Base-by-base conservation (phyloP, 2,113 vertebrate species). In the Aplodontia rufa region DNA sequence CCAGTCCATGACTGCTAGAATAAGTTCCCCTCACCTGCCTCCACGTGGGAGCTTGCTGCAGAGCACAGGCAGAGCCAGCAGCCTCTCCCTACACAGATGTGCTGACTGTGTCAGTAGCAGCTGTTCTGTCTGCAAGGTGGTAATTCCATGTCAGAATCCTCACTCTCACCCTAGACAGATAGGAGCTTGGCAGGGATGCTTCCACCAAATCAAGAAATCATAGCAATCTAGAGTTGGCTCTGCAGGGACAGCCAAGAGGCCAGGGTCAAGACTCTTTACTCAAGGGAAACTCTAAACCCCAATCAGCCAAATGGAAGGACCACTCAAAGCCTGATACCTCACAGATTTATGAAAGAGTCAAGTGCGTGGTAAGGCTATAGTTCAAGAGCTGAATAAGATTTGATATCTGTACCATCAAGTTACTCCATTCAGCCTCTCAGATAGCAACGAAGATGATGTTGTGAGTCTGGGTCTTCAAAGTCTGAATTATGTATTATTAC, bases 121-220 rank as follows among this genome's bases (percentile, higher is more conserved):
- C 20, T 16, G 22, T 22, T 30, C n/a, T 1, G 0, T 53, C 82
- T 53, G 11, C 0, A 0, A 75, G 2, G 8, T 17, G 8, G 14
- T 60, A 10, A 32, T 2, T 17, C 26, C 66, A 40, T 32, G 17
- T 14, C 2, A 32, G 68, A 30, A 5, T 45, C 37, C 42, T 49
- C 60, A 5, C 8, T 10, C 22, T 16, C 42, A 74, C 42, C 26
- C 37, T 30, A 0, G 30, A 26, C 37, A 24, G 1, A 47, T 30
- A 62, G 71, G 22, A 45, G 22, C 55, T 62, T 4, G 30, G 24
- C 45, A 76, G 19, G 55, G 40, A 42, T 28, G 76, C 7, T 37
- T 75, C 42, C 88, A n/a, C 22, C 19, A 55, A 75, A 45, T 68
- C 60, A 35, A n/a, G 51, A 78, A 51, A 60, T 12, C 32, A 42